These are phyloP conservation scores for Ramphastos sulfuratus DNA, from an alignment of 2,113 vertebrate species.

Conservation along the genomic window DNA sequence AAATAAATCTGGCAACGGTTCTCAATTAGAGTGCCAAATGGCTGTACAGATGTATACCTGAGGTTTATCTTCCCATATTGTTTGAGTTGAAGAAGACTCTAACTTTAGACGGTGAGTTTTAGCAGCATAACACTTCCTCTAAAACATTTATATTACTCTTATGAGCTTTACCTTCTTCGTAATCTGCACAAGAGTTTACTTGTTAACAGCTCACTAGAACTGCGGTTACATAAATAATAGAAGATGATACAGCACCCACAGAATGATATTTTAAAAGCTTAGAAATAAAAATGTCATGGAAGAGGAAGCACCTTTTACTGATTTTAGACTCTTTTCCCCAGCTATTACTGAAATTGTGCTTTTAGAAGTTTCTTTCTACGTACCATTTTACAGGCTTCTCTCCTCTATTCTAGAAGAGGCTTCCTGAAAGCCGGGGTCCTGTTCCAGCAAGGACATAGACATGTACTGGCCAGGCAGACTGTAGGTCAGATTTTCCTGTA, in stretches of 20 bases:
- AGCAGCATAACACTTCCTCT: neutral
- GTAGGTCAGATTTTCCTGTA: neutral
- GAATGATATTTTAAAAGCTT: slow-evolving; percentile 8
- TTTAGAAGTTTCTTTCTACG: neutral
- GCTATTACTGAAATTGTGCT: neutral
- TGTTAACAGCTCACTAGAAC: neutral
- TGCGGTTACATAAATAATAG: slow-evolving; percentile 21
- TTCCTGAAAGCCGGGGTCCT: neutral
- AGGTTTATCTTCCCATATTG: neutral
- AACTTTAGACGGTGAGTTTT: neutral
- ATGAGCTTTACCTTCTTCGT: neutral
- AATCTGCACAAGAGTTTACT: neutral
- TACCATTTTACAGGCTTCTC: neutral
- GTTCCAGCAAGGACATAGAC: neutral
- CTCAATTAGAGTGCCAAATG: neutral
- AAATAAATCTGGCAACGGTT: neutral
- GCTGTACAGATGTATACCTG: neutral
- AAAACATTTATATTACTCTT: neutral
- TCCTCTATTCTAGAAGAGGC: neutral
- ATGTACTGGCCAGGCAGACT: accelerated
- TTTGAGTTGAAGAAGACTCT: neutral
- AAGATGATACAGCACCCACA: neutral
- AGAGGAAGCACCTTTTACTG: slow-evolving; percentile 27
- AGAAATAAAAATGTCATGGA: slow-evolving; percentile 29
- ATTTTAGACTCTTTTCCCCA: neutral